Evolutionary conservation across 2,113 vertebrate species (phyloP).

Genomic region (Atrichornis clamosus): DNA sequence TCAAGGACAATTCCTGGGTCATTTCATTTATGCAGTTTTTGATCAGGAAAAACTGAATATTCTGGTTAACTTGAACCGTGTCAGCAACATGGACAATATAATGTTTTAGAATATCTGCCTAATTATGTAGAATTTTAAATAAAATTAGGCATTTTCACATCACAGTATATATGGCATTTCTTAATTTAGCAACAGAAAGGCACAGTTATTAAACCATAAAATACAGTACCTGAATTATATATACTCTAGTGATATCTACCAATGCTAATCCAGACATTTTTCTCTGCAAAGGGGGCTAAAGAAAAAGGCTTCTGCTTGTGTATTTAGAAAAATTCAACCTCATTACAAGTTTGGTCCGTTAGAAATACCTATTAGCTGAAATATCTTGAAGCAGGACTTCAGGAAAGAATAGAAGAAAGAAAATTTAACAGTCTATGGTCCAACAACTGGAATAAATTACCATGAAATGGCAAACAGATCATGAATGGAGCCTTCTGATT

Average conservation of each 20-base stretch:
- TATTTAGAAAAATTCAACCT: conserved; percentile 27
- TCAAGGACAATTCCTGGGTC: conserved; percentile 44
- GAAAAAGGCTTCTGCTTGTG: neutral
- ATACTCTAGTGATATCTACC: conserved; percentile 1
- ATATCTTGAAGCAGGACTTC: conserved; percentile 42
- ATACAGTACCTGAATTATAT: conserved; percentile 75
- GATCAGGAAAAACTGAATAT: conserved; percentile 20
- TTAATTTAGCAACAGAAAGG: conserved; percentile 79
- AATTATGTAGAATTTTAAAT: conserved; percentile 51
- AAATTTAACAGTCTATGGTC: conserved; percentile 32
- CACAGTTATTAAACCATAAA: conserved; percentile 77
- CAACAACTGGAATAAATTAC: conserved; percentile 12
- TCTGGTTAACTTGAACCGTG: conserved; percentile 15
- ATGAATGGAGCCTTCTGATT: conserved; percentile 35
- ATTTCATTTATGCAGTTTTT: conserved; percentile 37
- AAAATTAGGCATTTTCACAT: conserved; percentile 62
- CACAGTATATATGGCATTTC: conserved; percentile 78
- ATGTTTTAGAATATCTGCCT: conserved; percentile 57
- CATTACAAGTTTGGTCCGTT: conserved; percentile 68
- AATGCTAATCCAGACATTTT: conserved; percentile 54
- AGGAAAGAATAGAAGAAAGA: conserved; percentile 16
- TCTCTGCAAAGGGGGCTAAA: conserved; percentile 41
- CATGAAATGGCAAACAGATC: conserved; percentile 55
- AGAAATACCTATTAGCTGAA: conserved; percentile 51
- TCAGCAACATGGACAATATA: neutral